phyloP scores from a whole-genome alignment of 2,113 vertebrate species.

The Enhydra lutris region DNA sequence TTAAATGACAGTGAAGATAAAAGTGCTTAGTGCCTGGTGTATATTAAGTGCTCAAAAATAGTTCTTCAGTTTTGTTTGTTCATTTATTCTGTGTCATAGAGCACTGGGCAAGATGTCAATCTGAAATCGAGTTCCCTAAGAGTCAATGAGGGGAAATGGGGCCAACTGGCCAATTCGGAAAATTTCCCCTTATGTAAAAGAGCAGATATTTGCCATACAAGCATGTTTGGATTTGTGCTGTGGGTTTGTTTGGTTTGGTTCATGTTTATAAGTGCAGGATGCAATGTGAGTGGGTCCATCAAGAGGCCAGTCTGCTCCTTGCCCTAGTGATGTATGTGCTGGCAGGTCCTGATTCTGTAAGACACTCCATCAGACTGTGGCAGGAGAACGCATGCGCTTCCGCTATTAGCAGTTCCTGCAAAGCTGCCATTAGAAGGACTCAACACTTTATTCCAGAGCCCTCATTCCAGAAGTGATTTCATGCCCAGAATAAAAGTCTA shows the following conservation, averaged over 20 bases:
- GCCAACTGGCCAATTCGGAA: background rate
- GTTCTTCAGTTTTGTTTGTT: background rate
- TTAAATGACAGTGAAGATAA: background rate
- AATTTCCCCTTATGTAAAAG: constrained; percentile 5
- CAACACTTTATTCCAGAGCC: background rate
- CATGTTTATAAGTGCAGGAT: background rate
- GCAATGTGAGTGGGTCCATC: background rate
- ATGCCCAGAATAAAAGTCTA: background rate
- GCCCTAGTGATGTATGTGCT: accelerated
- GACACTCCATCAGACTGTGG: background rate
- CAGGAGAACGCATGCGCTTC: accelerated
- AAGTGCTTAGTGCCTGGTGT: background rate
- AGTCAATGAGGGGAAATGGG: background rate
- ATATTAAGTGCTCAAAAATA: background rate
- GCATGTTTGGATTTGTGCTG: background rate
- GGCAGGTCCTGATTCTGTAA: background rate
- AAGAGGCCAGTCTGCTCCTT: background rate
- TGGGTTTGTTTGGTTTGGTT: background rate
- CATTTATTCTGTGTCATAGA: background rate
- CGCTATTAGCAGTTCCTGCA: too few species aligned
- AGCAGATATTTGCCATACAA: background rate
- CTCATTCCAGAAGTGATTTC: background rate
- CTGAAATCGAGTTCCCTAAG: background rate
- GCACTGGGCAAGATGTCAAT: background rate
- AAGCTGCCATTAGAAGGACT: background rate